Conservation (phyloP, 2,888 invertebrate genomes). For the Drosophila buzzatii region DNA sequence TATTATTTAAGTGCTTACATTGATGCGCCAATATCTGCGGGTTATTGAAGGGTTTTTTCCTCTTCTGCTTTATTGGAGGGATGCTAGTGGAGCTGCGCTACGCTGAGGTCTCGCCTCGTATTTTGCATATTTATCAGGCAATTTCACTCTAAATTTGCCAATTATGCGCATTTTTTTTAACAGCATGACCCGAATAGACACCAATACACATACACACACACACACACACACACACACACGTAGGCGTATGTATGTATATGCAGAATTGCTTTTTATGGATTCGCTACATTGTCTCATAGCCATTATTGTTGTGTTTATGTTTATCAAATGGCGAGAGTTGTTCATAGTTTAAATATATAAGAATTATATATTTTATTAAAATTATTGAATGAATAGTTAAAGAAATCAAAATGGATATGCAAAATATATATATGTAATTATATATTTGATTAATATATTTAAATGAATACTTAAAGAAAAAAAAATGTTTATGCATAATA, state of each 20-base stretch:
- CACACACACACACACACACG: constrained; percentile 10
- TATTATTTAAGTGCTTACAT: constrained; percentile 11
- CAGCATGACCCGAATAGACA: constrained; percentile 72
- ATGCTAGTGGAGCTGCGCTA: background rate
- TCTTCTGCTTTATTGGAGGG: background rate
- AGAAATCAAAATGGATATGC: too few relatives aligned
- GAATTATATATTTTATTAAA: too few relatives aligned
- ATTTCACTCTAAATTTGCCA: constrained; percentile 77
- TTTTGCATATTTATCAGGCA: constrained; percentile 74
- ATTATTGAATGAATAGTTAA: too few relatives aligned
- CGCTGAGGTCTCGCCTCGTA: constrained; percentile 28
- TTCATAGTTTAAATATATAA: background rate
- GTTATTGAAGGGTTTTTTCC: constrained; percentile 2
- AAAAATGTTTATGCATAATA: too few relatives aligned
- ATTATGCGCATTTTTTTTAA: constrained; percentile 76
- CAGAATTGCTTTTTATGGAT: constrained; percentile 56
- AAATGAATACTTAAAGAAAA: too few relatives aligned
- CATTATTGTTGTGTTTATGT: constrained; percentile 48
- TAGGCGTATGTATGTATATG: constrained; percentile 15
- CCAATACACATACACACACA: constrained; percentile 23
- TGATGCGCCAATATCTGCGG: constrained; percentile 21
- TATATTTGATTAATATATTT: too few relatives aligned
- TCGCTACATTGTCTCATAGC: constrained; percentile 66
- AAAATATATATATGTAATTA: too few relatives aligned
- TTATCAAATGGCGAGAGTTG: constrained; percentile 48